Evolutionary conservation across 2,113 vertebrate genomes (phyloP).

Genomic region (Carettochelys insculpta): DNA sequence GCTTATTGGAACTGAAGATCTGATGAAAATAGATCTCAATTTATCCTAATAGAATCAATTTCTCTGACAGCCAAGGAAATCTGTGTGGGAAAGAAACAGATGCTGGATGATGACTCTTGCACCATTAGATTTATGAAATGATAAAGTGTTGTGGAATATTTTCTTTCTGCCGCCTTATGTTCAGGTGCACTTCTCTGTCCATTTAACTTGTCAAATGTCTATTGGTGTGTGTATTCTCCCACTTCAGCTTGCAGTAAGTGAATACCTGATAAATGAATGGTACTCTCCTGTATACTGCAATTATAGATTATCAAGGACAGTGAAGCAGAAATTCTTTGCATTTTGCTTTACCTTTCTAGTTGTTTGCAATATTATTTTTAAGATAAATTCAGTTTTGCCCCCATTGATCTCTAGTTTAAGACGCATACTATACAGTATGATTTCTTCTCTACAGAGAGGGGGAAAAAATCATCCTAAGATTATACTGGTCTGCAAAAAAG

Average conservation of each 20-base stretch:
- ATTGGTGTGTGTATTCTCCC: background rate
- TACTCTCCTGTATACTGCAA: background rate
- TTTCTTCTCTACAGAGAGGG: background rate
- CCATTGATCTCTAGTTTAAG: background rate
- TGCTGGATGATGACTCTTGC: slow-evolving; percentile 25
- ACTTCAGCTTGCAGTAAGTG: background rate
- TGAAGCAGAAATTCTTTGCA: background rate
- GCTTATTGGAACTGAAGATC: slow-evolving; percentile 45
- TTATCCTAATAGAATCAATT: slow-evolving; percentile 53
- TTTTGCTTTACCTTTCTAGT: background rate
- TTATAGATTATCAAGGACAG: slow-evolving; percentile 6
- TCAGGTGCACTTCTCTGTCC: slow-evolving; percentile 32
- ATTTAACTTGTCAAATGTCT: slow-evolving; percentile 23
- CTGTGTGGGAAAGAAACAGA: slow-evolving; percentile 44
- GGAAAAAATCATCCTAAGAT: background rate
- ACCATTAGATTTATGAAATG: slow-evolving; percentile 44
- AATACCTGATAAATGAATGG: slow-evolving; percentile 22
- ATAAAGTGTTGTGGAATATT: slow-evolving; percentile 48
- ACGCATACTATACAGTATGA: background rate
- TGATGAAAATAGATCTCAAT: slow-evolving; percentile 62
- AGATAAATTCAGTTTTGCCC: background rate
- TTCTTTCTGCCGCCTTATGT: slow-evolving; percentile 38
- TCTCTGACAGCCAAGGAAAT: slow-evolving; percentile 49
- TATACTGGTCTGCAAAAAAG: background rate
- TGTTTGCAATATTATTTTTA: background rate